These are phyloP conservation scores for Bolinopsis microptera DNA, from an alignment of 37 sponge, comb jelly and placozoan genomes.

Conservation along the genomic window DNA sequence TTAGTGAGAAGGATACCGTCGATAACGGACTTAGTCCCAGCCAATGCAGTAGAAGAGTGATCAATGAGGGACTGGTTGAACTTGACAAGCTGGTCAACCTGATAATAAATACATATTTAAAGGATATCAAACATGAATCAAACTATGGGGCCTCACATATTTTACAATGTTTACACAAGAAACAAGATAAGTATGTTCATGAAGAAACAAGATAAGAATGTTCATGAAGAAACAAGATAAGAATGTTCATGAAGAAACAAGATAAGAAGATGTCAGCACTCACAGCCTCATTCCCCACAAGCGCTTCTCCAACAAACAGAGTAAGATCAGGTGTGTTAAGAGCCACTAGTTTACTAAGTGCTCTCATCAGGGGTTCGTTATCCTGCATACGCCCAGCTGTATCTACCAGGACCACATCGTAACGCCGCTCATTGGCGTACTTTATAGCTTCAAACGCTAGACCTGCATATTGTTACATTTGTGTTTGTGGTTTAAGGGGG, in stretches of 20 bases:
- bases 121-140: no score
- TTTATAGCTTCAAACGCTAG: conserved; percentile 46
- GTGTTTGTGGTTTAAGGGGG: no score
- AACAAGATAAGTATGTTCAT: no score
- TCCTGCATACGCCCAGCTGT: conserved; percentile 98
- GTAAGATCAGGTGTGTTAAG: conserved; percentile 88
- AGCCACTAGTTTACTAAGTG: conserved; percentile 92
- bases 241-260: no score
- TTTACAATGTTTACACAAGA: no score
- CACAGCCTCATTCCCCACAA: conserved; percentile 96
- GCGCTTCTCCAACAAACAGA: conserved; percentile 95
- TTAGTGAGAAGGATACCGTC: conserved; percentile 97
- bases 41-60: conserved; percentile 69
- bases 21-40: conserved; percentile 72
- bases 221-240: no score
- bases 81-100: conserved; percentile 84
- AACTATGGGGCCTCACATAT: no score
- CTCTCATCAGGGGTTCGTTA: conserved; percentile 94
- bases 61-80: conserved; percentile 91
- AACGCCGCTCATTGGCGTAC: conserved; percentile 74
- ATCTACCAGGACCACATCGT: conserved; percentile 92
- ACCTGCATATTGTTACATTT: no score
- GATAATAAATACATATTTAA: neutral
- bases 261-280: no score
- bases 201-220: no score